Evolutionary conservation across 2,888 invertebrate species (phyloP).

Genomic region (Masnerella sp.): DNA sequence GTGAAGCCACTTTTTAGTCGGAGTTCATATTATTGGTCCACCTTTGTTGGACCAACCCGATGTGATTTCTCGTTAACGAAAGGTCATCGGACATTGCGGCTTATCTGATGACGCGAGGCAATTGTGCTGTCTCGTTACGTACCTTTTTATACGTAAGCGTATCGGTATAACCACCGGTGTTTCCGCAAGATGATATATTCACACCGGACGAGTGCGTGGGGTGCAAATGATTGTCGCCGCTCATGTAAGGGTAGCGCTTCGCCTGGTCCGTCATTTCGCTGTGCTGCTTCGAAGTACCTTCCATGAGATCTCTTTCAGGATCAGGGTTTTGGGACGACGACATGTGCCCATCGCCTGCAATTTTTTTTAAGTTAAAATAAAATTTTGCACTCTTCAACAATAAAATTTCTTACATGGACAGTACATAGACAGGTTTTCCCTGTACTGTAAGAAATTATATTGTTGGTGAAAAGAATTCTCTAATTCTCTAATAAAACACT

Average conservation of each 20-base stretch:
- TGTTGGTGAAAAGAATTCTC: too few species aligned
- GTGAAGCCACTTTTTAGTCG: slow-evolving; percentile 2
- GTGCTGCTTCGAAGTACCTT: slow-evolving; percentile 72
- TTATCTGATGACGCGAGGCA: slow-evolving; percentile 10
- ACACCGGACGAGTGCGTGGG: slow-evolving; percentile 71
- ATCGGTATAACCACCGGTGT: slow-evolving; percentile 74
- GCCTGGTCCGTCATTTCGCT: slow-evolving; percentile 73
- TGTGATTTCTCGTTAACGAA: slow-evolving; percentile 8
- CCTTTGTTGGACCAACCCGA: too few species aligned
- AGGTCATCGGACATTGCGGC: slow-evolving; percentile 28
- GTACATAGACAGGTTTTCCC: too few species aligned
- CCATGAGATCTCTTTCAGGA: slow-evolving; percentile 75
- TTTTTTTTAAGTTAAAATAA: too few species aligned
- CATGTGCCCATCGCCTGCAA: slow-evolving; percentile 73
- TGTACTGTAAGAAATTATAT: too few species aligned
- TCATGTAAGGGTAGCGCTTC: slow-evolving; percentile 76
- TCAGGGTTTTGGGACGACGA: slow-evolving; percentile 73
- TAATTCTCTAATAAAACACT: too few species aligned
- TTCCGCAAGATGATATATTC: slow-evolving; percentile 75
- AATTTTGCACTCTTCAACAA: too few species aligned
- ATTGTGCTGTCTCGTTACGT: slow-evolving; percentile 45
- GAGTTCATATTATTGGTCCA: too few species aligned
- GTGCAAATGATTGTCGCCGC: slow-evolving; percentile 73
- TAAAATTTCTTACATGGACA: too few species aligned
- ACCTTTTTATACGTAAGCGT: slow-evolving; percentile 76